Percentiles rank a stretch among this genome's conserved stretches.
phyloP scores from a whole-genome alignment of 2,113 vertebrate species.

The Lagopus muta region DNA sequence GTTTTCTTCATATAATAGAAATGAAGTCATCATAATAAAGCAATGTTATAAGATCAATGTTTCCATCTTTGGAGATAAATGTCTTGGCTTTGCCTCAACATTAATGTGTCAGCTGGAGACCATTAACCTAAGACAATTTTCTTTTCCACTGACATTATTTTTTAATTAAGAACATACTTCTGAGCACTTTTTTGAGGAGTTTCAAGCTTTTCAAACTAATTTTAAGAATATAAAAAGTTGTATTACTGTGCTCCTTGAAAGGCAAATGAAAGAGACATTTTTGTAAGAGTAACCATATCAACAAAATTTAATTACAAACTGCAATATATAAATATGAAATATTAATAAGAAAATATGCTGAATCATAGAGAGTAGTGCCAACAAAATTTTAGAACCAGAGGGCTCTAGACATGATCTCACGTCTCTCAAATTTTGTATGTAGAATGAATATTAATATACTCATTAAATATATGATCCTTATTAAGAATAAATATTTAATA shows the following conservation, averaged over 20 bases:
- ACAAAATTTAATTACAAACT: not conserved
- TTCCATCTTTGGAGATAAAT: slow-evolving; percentile 73
- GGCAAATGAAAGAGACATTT: not conserved
- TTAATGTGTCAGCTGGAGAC: slow-evolving; percentile 72
- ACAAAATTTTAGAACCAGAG: not conserved
- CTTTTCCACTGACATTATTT: slow-evolving; percentile 64
- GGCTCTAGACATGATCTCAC: not conserved
- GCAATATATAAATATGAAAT: not conserved
- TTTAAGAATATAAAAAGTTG: not conserved
- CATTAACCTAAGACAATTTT: slow-evolving; percentile 70
- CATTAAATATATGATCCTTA: not conserved
- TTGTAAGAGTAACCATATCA: not conserved
- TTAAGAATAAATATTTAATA: not conserved
- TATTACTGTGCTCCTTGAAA: not conserved
- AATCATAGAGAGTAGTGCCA: not conserved
- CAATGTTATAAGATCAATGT: slow-evolving; percentile 59
- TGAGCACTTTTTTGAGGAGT: not conserved
- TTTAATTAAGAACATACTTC: slow-evolving; percentile 29
- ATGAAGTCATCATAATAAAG: slow-evolving; percentile 60
- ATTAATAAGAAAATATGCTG: not conserved
- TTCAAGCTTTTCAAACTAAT: not conserved
- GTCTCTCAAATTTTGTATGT: not conserved
- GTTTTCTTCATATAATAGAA: slow-evolving; percentile 56
- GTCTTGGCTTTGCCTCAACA: slow-evolving; percentile 69
- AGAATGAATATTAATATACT: not conserved